Evolutionary conservation across 2,797 vertebrate species (phyloP).

Genomic region (Macroramphosus scolopax): DNA sequence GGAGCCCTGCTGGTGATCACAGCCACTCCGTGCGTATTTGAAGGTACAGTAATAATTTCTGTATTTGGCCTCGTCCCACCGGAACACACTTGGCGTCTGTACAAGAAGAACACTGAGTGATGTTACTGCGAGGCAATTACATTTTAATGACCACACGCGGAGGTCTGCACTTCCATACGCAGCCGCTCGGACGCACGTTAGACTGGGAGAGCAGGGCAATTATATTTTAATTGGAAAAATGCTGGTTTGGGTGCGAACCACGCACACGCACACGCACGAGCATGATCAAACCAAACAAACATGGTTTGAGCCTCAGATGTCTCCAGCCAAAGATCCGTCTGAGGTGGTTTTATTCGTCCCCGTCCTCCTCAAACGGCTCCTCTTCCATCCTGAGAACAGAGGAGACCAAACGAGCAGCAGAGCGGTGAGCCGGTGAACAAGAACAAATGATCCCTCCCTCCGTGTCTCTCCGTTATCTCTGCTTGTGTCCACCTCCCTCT

Average conservation of each 20-base stretch:
- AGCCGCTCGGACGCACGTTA: background rate
- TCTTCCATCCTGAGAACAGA: slow-evolving; percentile 19
- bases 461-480: slow-evolving; percentile 7
- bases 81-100: slow-evolving; percentile 16
- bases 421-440: slow-evolving; percentile 33
- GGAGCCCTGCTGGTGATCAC: slow-evolving; percentile 46
- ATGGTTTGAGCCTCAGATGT: background rate
- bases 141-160: slow-evolving; percentile 30
- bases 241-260: background rate
- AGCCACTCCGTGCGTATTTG: slow-evolving; percentile 16
- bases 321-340: slow-evolving; percentile 10
- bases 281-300: too few species aligned
- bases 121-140: slow-evolving; percentile 14
- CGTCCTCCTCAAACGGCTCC: slow-evolving; percentile 10
- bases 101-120: slow-evolving; percentile 28
- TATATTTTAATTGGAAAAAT: slow-evolving; percentile 17
- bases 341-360: slow-evolving; percentile 10
- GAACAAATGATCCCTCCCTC: slow-evolving; percentile 31
- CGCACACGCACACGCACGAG: background rate
- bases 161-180: background rate
- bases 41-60: slow-evolving; percentile 39
- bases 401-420: slow-evolving; percentile 26
- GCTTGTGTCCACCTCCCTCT: slow-evolving; percentile 14
- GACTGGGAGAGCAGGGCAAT: background rate
- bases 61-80: slow-evolving; percentile 13